phyloP scores from a whole-genome alignment of 2,113 vertebrate species.

The Aythya baeri region DNA sequence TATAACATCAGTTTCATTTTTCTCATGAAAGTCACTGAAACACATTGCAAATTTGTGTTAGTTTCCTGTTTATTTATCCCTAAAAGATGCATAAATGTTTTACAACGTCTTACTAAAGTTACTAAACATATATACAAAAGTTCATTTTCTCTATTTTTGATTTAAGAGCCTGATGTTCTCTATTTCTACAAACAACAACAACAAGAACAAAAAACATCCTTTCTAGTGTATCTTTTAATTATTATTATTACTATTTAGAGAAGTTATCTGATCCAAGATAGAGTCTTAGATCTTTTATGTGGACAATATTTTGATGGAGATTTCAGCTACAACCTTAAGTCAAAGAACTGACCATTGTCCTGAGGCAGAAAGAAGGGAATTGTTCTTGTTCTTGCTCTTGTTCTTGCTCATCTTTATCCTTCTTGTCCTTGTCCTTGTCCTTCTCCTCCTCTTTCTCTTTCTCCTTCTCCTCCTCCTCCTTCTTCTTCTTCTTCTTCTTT shows the following conservation, averaged over 20 bases:
- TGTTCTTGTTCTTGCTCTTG: no score
- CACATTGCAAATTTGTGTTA: not conserved
- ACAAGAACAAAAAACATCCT: not conserved
- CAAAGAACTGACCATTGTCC: not conserved
- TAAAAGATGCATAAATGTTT: not conserved
- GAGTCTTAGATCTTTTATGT: not conserved
- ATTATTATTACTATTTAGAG: not conserved
- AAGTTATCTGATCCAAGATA: not conserved
- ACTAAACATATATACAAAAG: not conserved
- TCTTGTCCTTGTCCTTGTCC: no score
- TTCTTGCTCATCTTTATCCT: no score
- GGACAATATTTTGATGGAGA: not conserved
- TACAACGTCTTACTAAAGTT: not conserved
- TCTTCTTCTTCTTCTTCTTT: no score
- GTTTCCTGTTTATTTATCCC: not conserved
- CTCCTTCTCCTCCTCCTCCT: no score
- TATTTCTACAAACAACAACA: not conserved
- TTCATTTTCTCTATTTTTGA: not conserved
- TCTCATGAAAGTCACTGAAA: not conserved
- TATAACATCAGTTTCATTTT: not conserved
- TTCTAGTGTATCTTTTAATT: not conserved
- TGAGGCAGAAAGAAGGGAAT: not conserved
- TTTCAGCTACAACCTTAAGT: not conserved
- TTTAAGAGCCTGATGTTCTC: not conserved
- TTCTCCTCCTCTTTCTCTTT: no score